These are phyloP conservation scores for Chaetodon trifascialis DNA, from an alignment of 2,113 vertebrate species.

Conservation along the genomic window DNA sequence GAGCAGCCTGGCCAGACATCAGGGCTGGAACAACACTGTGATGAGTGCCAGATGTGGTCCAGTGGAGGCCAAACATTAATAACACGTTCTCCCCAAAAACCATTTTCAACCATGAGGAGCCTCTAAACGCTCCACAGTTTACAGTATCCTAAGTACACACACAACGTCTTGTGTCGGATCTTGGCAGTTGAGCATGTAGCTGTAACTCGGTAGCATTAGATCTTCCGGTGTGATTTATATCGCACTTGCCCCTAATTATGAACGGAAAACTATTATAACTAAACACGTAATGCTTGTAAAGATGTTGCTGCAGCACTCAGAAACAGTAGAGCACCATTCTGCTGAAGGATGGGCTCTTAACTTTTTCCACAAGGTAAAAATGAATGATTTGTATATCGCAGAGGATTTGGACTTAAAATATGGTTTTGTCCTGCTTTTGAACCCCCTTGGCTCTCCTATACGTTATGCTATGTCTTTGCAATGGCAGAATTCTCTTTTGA, in stretches of 20 bases:
- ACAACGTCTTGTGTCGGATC: constrained; percentile 59
- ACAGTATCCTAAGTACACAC: constrained; percentile 77
- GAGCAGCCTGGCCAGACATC: constrained; percentile 82
- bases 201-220: constrained; percentile 68
- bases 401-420: constrained; percentile 63
- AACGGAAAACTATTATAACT: constrained; percentile 55
- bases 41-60: constrained; percentile 85
- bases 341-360: constrained; percentile 42
- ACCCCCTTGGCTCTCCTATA: constrained; percentile 44
- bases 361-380: constrained; percentile 50
- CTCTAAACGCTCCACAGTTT: constrained; percentile 73
- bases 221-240: constrained; percentile 67
- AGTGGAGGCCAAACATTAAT: constrained; percentile 82
- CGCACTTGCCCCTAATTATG: constrained; percentile 62
- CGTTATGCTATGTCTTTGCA: constrained; percentile 44
- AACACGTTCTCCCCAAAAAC: constrained; percentile 81
- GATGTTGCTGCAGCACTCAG: background rate
- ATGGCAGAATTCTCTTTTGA: constrained; percentile 57
- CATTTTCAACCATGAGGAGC: constrained; percentile 75
- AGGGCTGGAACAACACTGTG: constrained; percentile 82
- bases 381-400: constrained; percentile 51
- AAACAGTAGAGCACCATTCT: constrained; percentile 25
- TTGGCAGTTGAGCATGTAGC: constrained; percentile 51
- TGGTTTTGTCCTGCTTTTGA: constrained; percentile 71
- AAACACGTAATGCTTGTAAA: constrained; percentile 27